A percentile compares a stretch with the other conserved stretches of the same genome.
Evolutionary conservation across 2,113 vertebrate species (phyloP).

Genomic region (Elephas maximus): DNA sequence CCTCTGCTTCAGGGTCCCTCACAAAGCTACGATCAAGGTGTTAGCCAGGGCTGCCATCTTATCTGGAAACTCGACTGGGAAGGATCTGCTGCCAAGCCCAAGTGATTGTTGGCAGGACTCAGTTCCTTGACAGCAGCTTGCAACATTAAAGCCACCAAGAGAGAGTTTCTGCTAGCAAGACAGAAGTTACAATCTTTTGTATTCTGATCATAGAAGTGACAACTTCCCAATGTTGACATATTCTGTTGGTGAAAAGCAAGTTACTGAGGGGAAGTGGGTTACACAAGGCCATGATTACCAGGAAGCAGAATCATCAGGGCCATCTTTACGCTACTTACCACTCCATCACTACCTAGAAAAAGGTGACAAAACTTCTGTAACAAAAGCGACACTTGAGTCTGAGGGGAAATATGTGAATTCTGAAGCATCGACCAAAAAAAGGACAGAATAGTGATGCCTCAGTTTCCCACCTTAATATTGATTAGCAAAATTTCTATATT

Average conservation of each 20-base stretch:
- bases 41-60: not conserved
- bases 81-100: not conserved
- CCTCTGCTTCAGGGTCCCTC: not conserved
- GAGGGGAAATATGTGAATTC: not conserved
- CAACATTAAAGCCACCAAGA: not conserved
- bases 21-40: not conserved
- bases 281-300: not conserved
- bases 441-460: not conserved
- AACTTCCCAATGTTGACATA: not conserved
- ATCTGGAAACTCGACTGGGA: not conserved
- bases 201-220: not conserved
- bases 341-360: not conserved
- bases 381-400: not conserved
- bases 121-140: too few species aligned
- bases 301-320: not conserved
- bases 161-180: not conserved
- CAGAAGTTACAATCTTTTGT: not conserved
- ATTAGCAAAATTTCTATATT: not conserved
- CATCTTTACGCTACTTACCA: not conserved
- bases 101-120: not conserved
- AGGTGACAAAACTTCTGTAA: not conserved
- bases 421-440: not conserved
- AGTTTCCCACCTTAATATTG: not conserved
- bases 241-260: not conserved
- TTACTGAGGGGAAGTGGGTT: not conserved